Evolutionary conservation across 2,888 invertebrate species (phyloP), one percentile per base, ranked within the genome.

Genomic region (Choreutis nemorana): DNA sequence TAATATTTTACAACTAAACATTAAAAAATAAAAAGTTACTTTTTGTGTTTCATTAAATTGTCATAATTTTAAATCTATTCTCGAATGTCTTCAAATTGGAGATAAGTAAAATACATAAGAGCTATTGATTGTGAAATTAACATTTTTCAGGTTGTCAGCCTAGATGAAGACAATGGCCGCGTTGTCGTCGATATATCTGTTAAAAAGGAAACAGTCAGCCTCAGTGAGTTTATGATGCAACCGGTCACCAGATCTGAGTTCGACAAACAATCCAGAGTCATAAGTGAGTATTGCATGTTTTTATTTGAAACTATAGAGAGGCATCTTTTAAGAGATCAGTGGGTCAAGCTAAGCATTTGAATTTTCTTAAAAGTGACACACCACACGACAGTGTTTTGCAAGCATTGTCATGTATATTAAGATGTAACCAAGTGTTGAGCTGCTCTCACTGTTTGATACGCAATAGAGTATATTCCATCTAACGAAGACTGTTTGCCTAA

Each of bases 161-260:
- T 93, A 31, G 92, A 94, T 55, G 92, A 93, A 48, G 90, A 91
- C 45, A 86, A 87, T 12, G 90, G 90, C 0, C 79, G 92, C 33
- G 82, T 91, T 2, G 85, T 91, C 52, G 84, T 94, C 0, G 89
- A 89, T 63, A 81, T 90, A 43, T 77, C 89, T 2, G 68, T 91
- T 8, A 86, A 85, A 31, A 86, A 86, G 14, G 72, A 82, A 43
- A 83, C 82, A 2, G 77, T 89, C 36, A 86, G 87, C 13, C 66
- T 93, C 1, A 90, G 87, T 50, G 94, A 95, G 66, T 87, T 87
- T 46, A 83, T 88, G 63, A 83, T 94, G 37, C 82, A 86, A 37
- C 84, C 89, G 0, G 90, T 97, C 2, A 82, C 88, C 0, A 87
- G 87, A 49, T 81, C 87, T 3, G 96, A 96, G 52, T 97, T 84